phyloP scores from a whole-genome alignment of 2,113 vertebrate species.

The Paraplagusia blochii region DNA sequence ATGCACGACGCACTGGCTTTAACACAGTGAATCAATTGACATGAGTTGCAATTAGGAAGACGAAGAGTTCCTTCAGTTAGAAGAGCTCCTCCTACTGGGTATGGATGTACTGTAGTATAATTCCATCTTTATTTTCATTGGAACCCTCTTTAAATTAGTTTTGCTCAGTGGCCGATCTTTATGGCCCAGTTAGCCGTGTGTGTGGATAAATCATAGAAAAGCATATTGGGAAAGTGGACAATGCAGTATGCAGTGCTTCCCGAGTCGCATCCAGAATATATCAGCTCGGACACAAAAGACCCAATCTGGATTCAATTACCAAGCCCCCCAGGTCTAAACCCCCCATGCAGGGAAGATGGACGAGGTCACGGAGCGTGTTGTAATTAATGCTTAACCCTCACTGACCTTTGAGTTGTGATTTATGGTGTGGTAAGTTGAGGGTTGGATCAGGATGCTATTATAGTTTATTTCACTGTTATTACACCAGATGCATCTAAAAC shows the following conservation, averaged over 20 bases:
- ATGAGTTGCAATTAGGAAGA: constrained; percentile 28
- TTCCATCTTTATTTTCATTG: constrained; percentile 18
- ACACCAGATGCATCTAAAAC: no score
- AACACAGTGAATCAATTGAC: constrained; percentile 37
- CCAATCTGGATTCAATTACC: constrained; percentile 70
- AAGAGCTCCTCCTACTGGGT: constrained; percentile 13
- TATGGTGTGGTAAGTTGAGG: constrained; percentile 19
- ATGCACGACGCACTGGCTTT: constrained; percentile 25
- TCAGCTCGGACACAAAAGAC: constrained; percentile 54
- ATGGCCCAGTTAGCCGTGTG: constrained; percentile 42
- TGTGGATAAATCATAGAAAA: constrained; percentile 49
- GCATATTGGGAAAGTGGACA: constrained; percentile 31
- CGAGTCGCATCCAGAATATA: constrained; percentile 46
- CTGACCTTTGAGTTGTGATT: constrained; percentile 56
- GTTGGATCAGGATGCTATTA: background rate
- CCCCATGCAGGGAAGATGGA: constrained; percentile 42
- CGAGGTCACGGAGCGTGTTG: constrained; percentile 44
- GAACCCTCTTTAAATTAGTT: constrained; percentile 43
- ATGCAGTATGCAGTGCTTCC: constrained; percentile 34
- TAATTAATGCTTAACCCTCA: constrained; percentile 56
- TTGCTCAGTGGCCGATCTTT: constrained; percentile 44
- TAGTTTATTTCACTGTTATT: background rate
- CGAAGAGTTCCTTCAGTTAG: constrained; percentile 19
- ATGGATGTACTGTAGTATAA: constrained; percentile 2
- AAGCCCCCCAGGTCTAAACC: constrained; percentile 64